These are phyloP conservation scores for Hylyphantes graminicola DNA, from an alignment of 1,140 invertebrate species.

Conservation along the genomic window DNA sequence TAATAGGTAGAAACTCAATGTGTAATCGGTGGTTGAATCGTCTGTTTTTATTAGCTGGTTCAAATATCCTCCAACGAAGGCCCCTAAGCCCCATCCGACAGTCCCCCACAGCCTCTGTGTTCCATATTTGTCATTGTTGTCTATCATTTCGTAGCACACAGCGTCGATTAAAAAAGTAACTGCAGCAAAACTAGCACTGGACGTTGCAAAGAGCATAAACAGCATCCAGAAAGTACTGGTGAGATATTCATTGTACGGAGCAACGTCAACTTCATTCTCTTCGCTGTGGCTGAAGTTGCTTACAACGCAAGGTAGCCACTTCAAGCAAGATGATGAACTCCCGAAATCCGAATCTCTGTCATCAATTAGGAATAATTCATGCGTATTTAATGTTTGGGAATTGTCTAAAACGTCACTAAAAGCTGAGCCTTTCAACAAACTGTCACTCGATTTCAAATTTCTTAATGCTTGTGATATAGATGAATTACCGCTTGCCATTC, in stretches of 20 bases:
- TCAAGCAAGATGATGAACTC: background rate
- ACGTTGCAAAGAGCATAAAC: conserved; percentile 16
- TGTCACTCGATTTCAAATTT: no score
- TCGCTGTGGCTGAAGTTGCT: background rate
- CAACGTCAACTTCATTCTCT: background rate
- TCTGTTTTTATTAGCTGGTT: conserved; percentile 25
- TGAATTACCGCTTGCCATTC: no score
- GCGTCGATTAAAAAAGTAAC: conserved; percentile 40
- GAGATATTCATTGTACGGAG: conserved; percentile 9
- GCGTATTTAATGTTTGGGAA: background rate
- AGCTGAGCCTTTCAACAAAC: no score
- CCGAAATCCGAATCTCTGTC: background rate
- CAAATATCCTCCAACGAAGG: conserved; percentile 32
- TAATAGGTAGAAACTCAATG: conserved; percentile 8
- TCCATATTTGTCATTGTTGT: conserved; percentile 8
- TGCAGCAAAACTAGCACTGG: conserved; percentile 14
- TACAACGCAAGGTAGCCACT: background rate
- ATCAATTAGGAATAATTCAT: background rate
- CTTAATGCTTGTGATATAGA: no score
- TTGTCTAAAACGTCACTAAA: background rate
- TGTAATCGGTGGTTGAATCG: conserved; percentile 63
- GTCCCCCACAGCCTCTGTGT: conserved; percentile 47
- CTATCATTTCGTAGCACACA: conserved; percentile 36
- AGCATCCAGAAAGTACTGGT: conserved; percentile 39
- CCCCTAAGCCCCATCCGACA: conserved; percentile 43